Conservation (phyloP, 2,113 vertebrate genomes). For the Pluvianellus socialis region DNA sequence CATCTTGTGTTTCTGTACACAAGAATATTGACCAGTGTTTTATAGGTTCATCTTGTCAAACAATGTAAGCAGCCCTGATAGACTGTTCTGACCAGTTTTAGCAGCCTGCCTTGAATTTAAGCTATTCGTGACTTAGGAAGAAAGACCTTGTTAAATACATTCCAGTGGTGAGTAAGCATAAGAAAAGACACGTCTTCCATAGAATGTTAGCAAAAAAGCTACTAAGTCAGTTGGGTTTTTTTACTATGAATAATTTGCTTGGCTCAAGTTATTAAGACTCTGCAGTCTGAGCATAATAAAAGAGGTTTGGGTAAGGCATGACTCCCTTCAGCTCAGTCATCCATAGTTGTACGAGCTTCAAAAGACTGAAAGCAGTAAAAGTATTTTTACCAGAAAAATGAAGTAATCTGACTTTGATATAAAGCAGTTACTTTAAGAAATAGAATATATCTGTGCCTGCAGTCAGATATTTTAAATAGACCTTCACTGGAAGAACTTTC, state of each 20-base stretch:
- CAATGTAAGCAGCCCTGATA: background rate
- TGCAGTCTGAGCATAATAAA: background rate
- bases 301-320: background rate
- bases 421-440: background rate
- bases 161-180: background rate
- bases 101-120: background rate
- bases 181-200: background rate
- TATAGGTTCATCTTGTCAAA: background rate
- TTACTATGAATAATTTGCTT: background rate
- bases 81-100: constrained; percentile 4
- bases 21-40: background rate
- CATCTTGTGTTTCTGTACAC: background rate
- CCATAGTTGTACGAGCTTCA: background rate
- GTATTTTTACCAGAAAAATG: background rate
- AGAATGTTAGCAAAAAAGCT: background rate
- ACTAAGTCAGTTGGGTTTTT: background rate
- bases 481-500: background rate
- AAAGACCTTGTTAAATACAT: constrained; percentile 24
- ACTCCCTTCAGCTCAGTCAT: background rate
- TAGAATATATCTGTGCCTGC: background rate
- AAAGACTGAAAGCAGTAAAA: background rate
- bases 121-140: constrained; percentile 4
- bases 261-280: background rate
- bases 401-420: background rate
- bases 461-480: background rate